These are phyloP conservation scores for Enteromius afrohamiltoni DNA, from an alignment of 2,797 vertebrate species.

Conservation along the genomic window DNA sequence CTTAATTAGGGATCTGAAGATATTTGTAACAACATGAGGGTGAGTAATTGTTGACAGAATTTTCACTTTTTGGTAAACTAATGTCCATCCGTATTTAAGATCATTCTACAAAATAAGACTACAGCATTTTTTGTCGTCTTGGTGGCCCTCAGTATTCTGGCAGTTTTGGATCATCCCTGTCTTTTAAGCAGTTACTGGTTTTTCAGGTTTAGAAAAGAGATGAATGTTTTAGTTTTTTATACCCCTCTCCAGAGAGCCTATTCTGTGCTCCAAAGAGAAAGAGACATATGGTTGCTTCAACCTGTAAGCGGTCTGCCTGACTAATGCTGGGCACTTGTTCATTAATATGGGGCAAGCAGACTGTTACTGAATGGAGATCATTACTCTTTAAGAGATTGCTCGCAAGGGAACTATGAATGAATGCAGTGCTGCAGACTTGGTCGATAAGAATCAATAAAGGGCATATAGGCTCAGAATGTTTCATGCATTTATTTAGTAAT, in stretches of 20 bases:
- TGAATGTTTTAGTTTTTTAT: constrained; percentile 8
- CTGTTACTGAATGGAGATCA: constrained; percentile 25
- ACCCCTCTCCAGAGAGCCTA: neutral
- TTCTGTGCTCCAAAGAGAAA: constrained; percentile 16
- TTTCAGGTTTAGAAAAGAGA: constrained; percentile 24
- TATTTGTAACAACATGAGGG: too few relatives aligned
- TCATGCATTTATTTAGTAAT: constrained; percentile 8
- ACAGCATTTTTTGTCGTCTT: neutral
- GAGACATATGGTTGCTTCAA: constrained; percentile 8
- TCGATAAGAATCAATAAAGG: constrained; percentile 24
- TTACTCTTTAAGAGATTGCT: constrained; percentile 27
- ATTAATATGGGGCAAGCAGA: constrained; percentile 17
- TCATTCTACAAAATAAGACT: neutral
- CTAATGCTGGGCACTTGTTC: neutral
- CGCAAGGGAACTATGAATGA: constrained; percentile 11
- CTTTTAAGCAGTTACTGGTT: constrained; percentile 9
- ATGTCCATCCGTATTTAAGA: neutral
- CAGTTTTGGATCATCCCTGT: neutral
- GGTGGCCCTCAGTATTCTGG: neutral
- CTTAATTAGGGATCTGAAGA: too few relatives aligned
- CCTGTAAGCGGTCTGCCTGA: neutral
- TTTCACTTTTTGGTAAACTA: neutral
- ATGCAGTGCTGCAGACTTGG: constrained; percentile 10
- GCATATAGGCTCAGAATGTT: neutral
- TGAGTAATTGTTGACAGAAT: too few relatives aligned